phyloP scores from a whole-genome alignment of 2,888 invertebrate genomes.

The Idaea straminata region DNA sequence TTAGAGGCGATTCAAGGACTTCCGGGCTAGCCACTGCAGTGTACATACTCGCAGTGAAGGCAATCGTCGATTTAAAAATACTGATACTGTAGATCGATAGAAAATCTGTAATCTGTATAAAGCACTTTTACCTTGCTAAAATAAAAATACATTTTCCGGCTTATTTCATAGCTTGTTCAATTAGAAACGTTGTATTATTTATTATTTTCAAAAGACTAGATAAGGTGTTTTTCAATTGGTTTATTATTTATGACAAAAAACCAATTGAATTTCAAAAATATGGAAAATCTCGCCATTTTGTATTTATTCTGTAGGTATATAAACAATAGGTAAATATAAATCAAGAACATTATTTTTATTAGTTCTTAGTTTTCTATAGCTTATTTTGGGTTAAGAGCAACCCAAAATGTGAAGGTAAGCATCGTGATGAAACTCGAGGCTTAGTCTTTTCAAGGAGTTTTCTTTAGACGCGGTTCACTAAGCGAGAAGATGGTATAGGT shows the following conservation, averaged over 20 bases:
- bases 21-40: background rate
- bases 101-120: background rate
- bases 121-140: slow-evolving; percentile 11
- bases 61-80: background rate
- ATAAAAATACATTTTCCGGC: slow-evolving; percentile 17
- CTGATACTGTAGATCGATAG: background rate
- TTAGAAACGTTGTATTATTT: slow-evolving; percentile 13
- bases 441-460: no score
- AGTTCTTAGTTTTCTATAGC: no score
- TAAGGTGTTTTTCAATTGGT: background rate
- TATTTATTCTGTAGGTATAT: background rate
- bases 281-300: background rate
- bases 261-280: background rate
- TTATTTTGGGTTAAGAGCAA: no score
- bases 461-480: no score
- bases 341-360: no score
- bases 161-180: slow-evolving; percentile 10
- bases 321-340: background rate
- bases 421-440: no score
- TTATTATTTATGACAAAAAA: background rate
- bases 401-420: no score
- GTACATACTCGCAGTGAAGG: background rate
- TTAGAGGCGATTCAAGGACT: no score
- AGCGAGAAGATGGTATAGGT: no score
- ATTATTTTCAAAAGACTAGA: slow-evolving; percentile 6